These are phyloP conservation scores for Dallia pectoralis DNA, from an alignment of 2,797 vertebrate genomes.

Conservation along the genomic window DNA sequence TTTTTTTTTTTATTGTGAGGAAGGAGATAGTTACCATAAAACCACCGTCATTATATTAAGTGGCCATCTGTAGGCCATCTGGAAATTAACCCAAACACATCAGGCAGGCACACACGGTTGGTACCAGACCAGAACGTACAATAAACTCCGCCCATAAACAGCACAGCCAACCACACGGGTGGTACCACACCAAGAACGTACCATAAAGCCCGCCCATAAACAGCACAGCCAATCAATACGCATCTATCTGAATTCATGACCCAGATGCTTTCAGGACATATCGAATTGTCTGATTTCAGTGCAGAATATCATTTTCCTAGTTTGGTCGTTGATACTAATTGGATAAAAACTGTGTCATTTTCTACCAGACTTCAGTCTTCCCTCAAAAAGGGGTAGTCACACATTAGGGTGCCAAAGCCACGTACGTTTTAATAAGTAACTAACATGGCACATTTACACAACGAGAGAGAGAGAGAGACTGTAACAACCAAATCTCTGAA, in stretches of 20 bases:
- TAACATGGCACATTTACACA: slow-evolving; percentile 4
- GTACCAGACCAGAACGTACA: not conserved
- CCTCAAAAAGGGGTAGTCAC: too few relatives aligned
- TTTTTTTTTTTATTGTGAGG: too few relatives aligned
- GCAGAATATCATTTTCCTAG: not conserved
- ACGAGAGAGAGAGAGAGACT: not conserved
- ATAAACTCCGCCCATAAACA: slow-evolving; percentile 18
- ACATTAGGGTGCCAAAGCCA: not conserved
- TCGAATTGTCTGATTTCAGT: slow-evolving; percentile 26
- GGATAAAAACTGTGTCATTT: too few relatives aligned
- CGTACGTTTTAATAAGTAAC: not conserved
- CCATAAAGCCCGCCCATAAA: slow-evolving; percentile 22
- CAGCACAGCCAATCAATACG: slow-evolving; percentile 53
- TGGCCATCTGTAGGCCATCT: too few relatives aligned
- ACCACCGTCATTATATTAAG: too few relatives aligned
- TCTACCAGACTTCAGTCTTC: too few relatives aligned
- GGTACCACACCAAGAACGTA: slow-evolving; percentile 33
- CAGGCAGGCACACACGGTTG: not conserved
- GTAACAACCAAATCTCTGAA: too few relatives aligned
- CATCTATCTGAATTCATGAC: slow-evolving; percentile 34
- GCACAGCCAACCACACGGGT: slow-evolving; percentile 58
- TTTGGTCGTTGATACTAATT: too few relatives aligned
- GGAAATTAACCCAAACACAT: too few relatives aligned
- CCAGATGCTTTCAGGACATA: slow-evolving; percentile 28
- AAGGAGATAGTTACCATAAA: too few relatives aligned